A percentile compares a stretch with the other conserved stretches of the same genome.
phyloP scores from a whole-genome alignment of 2,113 vertebrate species.

The Coryphaenoides rupestris region DNA sequence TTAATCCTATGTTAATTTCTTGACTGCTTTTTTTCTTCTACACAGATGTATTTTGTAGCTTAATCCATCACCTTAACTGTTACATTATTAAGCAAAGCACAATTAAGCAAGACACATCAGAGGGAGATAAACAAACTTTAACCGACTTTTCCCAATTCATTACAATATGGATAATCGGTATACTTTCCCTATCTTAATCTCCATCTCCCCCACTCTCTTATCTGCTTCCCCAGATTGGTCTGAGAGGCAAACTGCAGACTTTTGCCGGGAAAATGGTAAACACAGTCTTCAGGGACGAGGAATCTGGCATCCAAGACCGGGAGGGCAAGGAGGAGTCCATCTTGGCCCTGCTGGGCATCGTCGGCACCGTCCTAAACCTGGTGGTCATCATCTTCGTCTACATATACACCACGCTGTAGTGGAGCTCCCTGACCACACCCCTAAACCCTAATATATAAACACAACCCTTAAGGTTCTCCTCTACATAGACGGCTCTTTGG shows the following conservation, averaged over 20 bases:
- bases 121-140: too few relatives aligned
- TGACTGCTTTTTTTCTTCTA: too few relatives aligned
- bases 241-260: constrained; percentile 82
- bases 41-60: too few relatives aligned
- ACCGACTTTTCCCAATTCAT: too few relatives aligned
- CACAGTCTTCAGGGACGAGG: constrained; percentile 87
- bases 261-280: constrained; percentile 95
- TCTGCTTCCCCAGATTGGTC: constrained; percentile 75
- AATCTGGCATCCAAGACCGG: constrained; percentile 90
- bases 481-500: too few relatives aligned
- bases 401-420: constrained; percentile 95
- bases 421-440: constrained; percentile 11
- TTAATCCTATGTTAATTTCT: too few relatives aligned
- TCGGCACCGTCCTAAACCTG: constrained; percentile 95
- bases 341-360: constrained; percentile 94
- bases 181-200: too few relatives aligned
- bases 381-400: constrained; percentile 98
- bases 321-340: constrained; percentile 95
- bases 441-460: background rate
- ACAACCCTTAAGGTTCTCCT: too few relatives aligned
- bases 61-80: too few relatives aligned
- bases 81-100: too few relatives aligned
- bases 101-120: too few relatives aligned
- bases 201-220: constrained; percentile 26
- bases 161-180: too few relatives aligned